These are phyloP conservation scores for Heliconius ismenius DNA, from an alignment of 2,888 invertebrate species.

Conservation along the genomic window DNA sequence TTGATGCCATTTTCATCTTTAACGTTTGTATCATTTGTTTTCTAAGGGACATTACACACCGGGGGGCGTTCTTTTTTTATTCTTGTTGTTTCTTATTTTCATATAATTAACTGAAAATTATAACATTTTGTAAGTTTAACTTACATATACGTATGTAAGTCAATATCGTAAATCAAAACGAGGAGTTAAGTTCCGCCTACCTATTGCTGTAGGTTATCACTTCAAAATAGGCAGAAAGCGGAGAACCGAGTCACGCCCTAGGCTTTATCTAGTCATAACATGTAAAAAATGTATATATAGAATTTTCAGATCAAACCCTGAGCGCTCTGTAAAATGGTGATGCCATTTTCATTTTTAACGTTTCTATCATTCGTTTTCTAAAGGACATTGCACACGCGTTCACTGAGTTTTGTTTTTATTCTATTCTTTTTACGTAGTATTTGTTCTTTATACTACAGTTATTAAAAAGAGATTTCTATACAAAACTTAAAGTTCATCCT, in stretches of 20 bases:
- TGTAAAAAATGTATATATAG: conserved; percentile 41
- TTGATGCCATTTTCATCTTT: conserved; percentile 58
- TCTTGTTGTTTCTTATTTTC: background rate
- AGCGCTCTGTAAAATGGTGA: conserved; percentile 59
- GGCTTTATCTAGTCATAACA: background rate
- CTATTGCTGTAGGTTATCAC: no score
- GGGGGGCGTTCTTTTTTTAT: background rate
- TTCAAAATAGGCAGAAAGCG: no score
- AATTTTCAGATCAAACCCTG: conserved; percentile 50
- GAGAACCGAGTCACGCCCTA: no score
- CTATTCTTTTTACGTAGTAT: background rate
- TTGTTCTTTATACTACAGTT: background rate
- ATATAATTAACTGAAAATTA: background rate
- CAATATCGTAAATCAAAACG: no score
- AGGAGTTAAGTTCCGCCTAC: no score
- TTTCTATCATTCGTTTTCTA: conserved; percentile 37
- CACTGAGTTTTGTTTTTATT: conserved; percentile 5
- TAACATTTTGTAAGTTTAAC: background rate
- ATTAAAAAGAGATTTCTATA: background rate
- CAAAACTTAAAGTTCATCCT: background rate
- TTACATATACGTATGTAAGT: background rate
- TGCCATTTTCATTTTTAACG: conserved; percentile 53
- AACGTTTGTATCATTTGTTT: conserved; percentile 39
- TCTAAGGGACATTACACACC: conserved; percentile 28
- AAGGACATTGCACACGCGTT: conserved; percentile 14